Conservation (phyloP, 2,797 vertebrate species). For the Rallus crepitans region DNA sequence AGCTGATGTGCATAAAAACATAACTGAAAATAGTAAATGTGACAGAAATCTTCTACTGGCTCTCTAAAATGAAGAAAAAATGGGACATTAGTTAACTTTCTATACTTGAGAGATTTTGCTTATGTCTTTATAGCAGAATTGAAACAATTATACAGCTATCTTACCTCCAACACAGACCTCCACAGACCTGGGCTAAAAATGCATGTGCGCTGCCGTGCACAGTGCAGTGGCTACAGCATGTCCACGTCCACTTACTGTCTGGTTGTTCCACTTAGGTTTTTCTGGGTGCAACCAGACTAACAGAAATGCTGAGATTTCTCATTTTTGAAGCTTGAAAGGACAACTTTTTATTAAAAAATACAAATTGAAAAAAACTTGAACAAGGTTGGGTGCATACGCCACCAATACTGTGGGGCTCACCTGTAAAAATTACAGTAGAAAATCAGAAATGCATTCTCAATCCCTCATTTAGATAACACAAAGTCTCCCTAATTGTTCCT, state of each 20-base stretch:
- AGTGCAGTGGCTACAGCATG: not conserved
- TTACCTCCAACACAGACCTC: not conserved
- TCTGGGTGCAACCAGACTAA: not conserved
- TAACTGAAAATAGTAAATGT: not conserved
- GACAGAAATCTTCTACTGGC: not conserved
- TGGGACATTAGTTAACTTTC: not conserved
- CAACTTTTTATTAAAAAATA: not conserved
- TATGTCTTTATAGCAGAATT: not conserved
- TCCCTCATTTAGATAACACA: conserved; percentile 38
- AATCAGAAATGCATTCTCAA: not conserved
- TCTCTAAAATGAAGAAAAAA: not conserved
- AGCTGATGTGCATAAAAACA: not conserved
- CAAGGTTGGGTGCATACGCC: not conserved
- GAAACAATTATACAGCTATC: not conserved
- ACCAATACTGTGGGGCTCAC: not conserved
- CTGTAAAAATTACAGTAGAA: not conserved
- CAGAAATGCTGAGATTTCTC: not conserved
- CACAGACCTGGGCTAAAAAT: not conserved
- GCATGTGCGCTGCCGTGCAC: not conserved
- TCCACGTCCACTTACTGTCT: not conserved
- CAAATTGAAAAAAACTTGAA: not conserved
- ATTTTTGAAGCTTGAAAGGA: not conserved
- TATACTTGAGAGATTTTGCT: not conserved
- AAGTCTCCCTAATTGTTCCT: conserved; percentile 50
- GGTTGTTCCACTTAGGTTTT: not conserved